Conservation (phyloP, 2,113 vertebrate genomes). For the Xenus cinereus region DNA sequence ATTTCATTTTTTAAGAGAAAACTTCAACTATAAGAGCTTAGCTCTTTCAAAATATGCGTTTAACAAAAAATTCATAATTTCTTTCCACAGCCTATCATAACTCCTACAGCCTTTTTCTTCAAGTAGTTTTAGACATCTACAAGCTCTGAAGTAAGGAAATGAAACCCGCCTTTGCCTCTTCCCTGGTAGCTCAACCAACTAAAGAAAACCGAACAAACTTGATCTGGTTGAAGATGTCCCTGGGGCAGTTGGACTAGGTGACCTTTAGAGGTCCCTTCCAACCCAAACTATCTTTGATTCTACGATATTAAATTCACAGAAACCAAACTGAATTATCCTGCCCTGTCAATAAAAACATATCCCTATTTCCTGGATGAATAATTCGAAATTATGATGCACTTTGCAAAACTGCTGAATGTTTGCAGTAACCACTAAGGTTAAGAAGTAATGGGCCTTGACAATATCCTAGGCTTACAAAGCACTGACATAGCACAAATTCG, state of each 20-base stretch:
- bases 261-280: neutral
- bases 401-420: neutral
- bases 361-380: neutral
- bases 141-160: neutral
- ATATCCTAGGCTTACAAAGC: neutral
- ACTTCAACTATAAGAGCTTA: neutral
- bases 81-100: neutral
- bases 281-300: neutral
- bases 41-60: neutral
- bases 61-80: neutral
- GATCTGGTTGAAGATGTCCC: neutral
- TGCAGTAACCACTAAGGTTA: neutral
- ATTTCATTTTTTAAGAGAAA: neutral
- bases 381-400: accelerated
- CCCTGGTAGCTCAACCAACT: neutral
- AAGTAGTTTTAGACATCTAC: neutral
- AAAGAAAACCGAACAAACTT: neutral
- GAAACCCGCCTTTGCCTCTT: neutral
- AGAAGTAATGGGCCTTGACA: neutral
- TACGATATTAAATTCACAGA: neutral
- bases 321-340: neutral
- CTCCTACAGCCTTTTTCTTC: neutral
- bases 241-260: neutral
- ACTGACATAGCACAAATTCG: neutral
- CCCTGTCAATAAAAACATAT: neutral